Conservation (phyloP, 2,888 invertebrate genomes). For the Cordilura impudica region DNA sequence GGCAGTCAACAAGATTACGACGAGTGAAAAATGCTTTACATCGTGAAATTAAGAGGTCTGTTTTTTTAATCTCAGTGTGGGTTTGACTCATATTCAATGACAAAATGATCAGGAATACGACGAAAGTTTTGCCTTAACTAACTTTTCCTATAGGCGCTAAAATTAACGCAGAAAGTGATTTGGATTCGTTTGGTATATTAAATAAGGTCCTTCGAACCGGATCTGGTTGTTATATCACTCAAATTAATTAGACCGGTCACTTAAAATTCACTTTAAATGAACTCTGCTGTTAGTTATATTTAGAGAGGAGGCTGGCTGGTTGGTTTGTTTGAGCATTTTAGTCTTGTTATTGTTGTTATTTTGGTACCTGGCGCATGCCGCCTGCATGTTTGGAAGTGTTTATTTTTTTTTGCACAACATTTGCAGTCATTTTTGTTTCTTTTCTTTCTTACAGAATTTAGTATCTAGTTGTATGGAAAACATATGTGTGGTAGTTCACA, state of each 20-base stretch:
- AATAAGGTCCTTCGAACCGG: neutral
- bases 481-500: slow-evolving; percentile 46
- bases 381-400: slow-evolving; percentile 49
- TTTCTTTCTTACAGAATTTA: slow-evolving; percentile 21
- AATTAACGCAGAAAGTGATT: no score
- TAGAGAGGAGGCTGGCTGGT: neutral
- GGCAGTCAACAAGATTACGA: no score
- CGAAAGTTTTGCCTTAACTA: no score
- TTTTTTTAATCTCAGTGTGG: no score
- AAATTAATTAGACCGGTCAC: neutral
- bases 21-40: no score
- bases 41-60: no score
- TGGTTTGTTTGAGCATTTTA: slow-evolving; percentile 17
- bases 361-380: slow-evolving; percentile 60
- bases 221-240: neutral
- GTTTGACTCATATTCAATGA: no score
- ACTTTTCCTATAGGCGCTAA: no score
- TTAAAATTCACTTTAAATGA: neutral
- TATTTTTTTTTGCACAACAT: slow-evolving; percentile 28
- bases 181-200: no score
- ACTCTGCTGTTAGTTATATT: neutral
- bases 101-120: no score
- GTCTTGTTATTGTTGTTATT: slow-evolving; percentile 38
- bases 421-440: slow-evolving; percentile 26
- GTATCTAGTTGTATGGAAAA: slow-evolving; percentile 38